Conservation (phyloP, 2,888 invertebrate species). For the Andrena camellia region DNA sequence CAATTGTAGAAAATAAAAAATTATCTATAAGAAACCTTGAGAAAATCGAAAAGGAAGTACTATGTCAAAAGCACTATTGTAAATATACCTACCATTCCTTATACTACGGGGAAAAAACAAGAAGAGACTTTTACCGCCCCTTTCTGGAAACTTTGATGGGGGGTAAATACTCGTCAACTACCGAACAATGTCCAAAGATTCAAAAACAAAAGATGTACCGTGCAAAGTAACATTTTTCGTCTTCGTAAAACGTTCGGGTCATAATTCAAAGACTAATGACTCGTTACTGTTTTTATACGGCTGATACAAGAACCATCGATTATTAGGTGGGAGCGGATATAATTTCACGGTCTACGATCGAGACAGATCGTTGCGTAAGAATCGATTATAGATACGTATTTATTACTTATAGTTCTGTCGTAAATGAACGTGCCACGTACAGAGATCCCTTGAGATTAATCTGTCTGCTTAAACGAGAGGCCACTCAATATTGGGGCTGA, state of each 20-base stretch:
- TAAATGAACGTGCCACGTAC: constrained; percentile 41
- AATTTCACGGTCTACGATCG: constrained; percentile 69
- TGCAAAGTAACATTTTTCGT: not conserved
- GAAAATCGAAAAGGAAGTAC: too few species aligned
- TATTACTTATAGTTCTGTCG: constrained; percentile 44
- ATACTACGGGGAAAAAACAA: too few species aligned
- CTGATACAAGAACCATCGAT: constrained; percentile 17
- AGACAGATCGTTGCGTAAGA: constrained; percentile 44
- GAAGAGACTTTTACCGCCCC: too few species aligned
- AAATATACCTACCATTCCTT: too few species aligned
- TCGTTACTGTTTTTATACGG: constrained; percentile 33
- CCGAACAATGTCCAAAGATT: too few species aligned
- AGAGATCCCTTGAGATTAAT: constrained; percentile 56
- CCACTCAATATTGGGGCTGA: constrained; percentile 59
- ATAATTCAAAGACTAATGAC: constrained; percentile 18
- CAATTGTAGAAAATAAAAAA: too few species aligned
- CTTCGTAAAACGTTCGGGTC: not conserved
- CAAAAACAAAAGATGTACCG: not conserved
- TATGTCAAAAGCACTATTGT: too few species aligned
- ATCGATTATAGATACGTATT: constrained; percentile 49
- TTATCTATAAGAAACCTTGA: too few species aligned
- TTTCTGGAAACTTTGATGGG: too few species aligned
- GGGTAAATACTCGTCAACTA: too few species aligned
- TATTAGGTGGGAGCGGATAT: constrained; percentile 58
- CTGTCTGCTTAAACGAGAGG: constrained; percentile 55